phyloP scores from a whole-genome alignment of 2,797 vertebrate species.

The Paratrypauchen microcephalus region DNA sequence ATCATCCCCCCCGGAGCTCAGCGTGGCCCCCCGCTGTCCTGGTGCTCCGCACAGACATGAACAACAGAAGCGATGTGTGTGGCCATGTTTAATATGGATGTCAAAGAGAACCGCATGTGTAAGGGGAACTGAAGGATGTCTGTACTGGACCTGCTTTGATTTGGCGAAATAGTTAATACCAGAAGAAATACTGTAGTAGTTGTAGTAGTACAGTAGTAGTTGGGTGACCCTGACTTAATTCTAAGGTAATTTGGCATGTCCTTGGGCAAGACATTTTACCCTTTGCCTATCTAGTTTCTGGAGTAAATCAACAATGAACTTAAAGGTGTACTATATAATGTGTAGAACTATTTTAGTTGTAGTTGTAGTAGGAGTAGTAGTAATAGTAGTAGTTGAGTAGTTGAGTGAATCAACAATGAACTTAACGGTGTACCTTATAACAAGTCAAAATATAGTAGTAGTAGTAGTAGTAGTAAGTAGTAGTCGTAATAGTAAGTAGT shows the following conservation, averaged over 20 bases:
- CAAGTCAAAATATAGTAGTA: background rate
- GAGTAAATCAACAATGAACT: no score
- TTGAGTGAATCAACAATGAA: no score
- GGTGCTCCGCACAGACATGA: slow-evolving; percentile 7
- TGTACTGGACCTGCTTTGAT: slow-evolving; percentile 14
- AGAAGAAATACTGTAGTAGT: background rate
- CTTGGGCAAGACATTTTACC: background rate
- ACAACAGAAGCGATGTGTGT: background rate
- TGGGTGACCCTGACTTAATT: background rate
- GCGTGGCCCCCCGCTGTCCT: slow-evolving; percentile 9
- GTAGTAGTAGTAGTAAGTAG: no score
- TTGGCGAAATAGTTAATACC: background rate
- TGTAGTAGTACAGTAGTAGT: background rate
- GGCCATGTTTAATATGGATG: slow-evolving; percentile 28
- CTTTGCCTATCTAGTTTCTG: background rate
- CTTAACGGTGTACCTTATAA: no score
- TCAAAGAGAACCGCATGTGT: slow-evolving; percentile 24
- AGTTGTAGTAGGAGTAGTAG: no score
- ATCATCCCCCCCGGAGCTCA: slow-evolving; percentile 43
- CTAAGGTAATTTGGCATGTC: background rate
- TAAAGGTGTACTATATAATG: no score
- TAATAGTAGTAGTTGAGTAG: no score
- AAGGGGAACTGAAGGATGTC: slow-evolving; percentile 15
- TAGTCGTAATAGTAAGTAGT: no score
- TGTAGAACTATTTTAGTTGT: background rate